Base-by-base conservation (phyloP, 2,888 invertebrate species). In the Scaptomyza parva region DNA sequence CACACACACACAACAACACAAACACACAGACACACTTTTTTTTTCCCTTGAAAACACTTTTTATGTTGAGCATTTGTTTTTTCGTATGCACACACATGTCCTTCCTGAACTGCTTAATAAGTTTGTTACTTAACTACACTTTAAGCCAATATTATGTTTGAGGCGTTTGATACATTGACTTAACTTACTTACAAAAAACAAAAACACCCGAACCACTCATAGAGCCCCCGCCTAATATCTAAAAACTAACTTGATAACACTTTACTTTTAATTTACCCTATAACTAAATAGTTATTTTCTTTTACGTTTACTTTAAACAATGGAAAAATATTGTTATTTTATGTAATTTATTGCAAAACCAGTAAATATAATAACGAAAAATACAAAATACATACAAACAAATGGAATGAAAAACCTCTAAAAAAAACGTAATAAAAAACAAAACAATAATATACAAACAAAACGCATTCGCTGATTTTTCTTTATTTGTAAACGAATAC, bases 261-360 rank as follows among this genome's bases (percentile, higher is more conserved):
- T 62, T 77, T 82, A 85, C 47, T 73, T 80, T 78, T 86, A 83
- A 80, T 86, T 83, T 75, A 80, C 61, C 64, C 69, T 40, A 37
- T 70, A 68, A 67, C 57, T 72, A 60, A 71, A 65, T 74, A 69
- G 74, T 74, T 74, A 65, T 76, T 65, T 60, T 61, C 30, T 59
- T 72, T 65, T 69, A 76, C 44, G 64, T 73, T 77, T 74, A 62
- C 43, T 74, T 77, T 74, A 61, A 63, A 62, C 61, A 57, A 73
- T 62, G 78, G 64, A 64, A 68, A 76, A 60, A 65, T 70, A 55
- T 64, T 74, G 73, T 76, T 76, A 73, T 77, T 64, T 77, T 76
- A 77, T 86, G 74, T 86, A 86, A 83, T 86, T 86, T 84, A 84
- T 84, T 84, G 83, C 86, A 83, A 74, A 74, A 74, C 75, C 83